Conservation (phyloP, 2,888 invertebrate species). For the Sarcophaga subvicina region DNA sequence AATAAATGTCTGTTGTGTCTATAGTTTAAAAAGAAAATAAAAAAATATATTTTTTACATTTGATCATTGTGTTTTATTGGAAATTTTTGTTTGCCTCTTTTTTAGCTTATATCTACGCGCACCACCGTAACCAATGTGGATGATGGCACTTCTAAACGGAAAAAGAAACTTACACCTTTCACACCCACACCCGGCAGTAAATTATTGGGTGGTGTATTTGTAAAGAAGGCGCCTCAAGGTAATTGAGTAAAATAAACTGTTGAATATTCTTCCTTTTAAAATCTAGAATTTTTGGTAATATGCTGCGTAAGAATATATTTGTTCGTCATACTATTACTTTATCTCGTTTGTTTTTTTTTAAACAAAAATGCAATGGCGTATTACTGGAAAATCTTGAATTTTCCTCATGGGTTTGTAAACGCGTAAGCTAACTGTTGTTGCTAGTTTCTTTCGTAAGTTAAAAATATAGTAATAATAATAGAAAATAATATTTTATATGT, state of each 20-base stretch:
- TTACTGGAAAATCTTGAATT: slow-evolving; percentile 5
- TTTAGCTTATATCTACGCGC: slow-evolving; percentile 76
- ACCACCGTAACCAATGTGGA: slow-evolving; percentile 70
- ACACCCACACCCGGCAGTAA: slow-evolving; percentile 78
- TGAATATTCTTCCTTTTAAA: neutral
- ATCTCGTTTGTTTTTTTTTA: neutral
- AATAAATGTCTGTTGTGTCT: slow-evolving; percentile 8
- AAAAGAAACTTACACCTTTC: slow-evolving; percentile 76
- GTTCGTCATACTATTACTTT: neutral
- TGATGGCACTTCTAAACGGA: slow-evolving; percentile 63
- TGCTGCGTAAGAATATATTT: slow-evolving; percentile 25
- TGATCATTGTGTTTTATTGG: slow-evolving; percentile 51
- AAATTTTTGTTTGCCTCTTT: slow-evolving; percentile 51
- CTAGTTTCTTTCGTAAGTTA: slow-evolving; percentile 13
- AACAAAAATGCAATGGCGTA: slow-evolving; percentile 9
- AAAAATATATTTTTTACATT: slow-evolving; percentile 32
- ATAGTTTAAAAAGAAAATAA: neutral
- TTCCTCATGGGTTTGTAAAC: slow-evolving; percentile 48
- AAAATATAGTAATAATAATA: neutral
- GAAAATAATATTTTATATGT: too few species aligned
- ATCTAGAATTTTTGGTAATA: slow-evolving; percentile 33
- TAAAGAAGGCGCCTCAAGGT: slow-evolving; percentile 78
- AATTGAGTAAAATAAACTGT: slow-evolving; percentile 61
- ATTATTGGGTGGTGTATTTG: slow-evolving; percentile 80
- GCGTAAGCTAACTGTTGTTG: slow-evolving; percentile 40